Evolutionary conservation across 2,797 vertebrate genomes (phyloP).

Genomic region (Echeneis naucrates): DNA sequence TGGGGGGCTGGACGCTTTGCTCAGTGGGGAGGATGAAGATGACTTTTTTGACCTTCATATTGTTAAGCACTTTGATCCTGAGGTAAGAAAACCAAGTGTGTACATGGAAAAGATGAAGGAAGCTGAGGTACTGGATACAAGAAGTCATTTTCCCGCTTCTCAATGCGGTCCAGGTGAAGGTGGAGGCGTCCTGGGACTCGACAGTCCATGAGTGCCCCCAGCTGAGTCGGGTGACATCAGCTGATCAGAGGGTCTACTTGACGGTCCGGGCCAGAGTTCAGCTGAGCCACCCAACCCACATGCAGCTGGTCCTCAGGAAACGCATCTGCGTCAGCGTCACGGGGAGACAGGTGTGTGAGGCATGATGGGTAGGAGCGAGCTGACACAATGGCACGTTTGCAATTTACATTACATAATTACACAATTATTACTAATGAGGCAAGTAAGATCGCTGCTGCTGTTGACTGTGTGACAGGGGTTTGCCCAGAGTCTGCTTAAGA

Average conservation of each 20-base stretch:
- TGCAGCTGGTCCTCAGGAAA: conserved; percentile 93
- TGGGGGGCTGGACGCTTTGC: conserved; percentile 90
- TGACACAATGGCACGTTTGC: neutral
- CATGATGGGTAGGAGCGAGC: too few species aligned
- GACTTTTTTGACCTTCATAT: conserved; percentile 96
- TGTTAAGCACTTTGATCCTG: conserved; percentile 88
- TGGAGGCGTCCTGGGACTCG: conserved; percentile 96
- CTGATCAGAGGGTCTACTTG: conserved; percentile 92
- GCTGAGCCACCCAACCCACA: conserved; percentile 94
- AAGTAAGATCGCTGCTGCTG: neutral
- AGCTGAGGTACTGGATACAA: neutral
- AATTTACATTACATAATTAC: too few species aligned
- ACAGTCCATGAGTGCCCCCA: conserved; percentile 91
- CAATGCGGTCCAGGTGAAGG: conserved; percentile 86
- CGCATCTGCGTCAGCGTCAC: conserved; percentile 92
- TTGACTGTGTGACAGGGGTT: conserved; percentile 87
- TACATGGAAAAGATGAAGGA: too few species aligned
- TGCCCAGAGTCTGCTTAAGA: conserved; percentile 92
- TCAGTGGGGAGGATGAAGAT: conserved; percentile 90
- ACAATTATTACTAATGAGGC: too few species aligned
- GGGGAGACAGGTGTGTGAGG: conserved; percentile 75
- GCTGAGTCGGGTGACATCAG: conserved; percentile 87
- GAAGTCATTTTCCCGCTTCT: neutral
- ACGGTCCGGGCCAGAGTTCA: conserved; percentile 88
- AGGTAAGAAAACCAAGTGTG: conserved; percentile 78